phyloP scores from a whole-genome alignment of 2,113 vertebrate species.

The Macroglossus sobrinus region DNA sequence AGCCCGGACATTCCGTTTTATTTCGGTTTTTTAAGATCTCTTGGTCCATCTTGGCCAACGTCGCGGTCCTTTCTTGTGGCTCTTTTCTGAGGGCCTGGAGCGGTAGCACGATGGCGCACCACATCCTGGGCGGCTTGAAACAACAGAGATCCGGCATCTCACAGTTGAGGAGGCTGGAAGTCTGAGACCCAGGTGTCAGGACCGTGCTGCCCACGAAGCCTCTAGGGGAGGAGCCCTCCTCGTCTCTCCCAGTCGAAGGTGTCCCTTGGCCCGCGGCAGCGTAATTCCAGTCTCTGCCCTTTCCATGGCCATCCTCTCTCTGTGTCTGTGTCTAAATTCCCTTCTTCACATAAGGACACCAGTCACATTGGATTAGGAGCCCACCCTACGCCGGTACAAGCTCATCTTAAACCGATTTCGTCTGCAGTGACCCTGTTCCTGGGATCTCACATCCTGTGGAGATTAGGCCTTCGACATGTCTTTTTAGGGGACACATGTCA shows the following conservation, averaged over 20 bases:
- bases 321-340: not conserved
- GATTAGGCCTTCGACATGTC: not conserved
- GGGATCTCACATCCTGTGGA: not conserved
- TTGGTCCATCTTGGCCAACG: not conserved
- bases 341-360: not conserved
- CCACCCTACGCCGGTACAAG: not conserved
- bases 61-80: not conserved
- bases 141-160: not conserved
- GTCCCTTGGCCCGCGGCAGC: too few relatives aligned
- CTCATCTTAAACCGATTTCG: not conserved
- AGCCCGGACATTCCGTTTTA: not conserved
- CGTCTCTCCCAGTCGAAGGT: not conserved
- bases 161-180: not conserved
- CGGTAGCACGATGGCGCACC: not conserved
- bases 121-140: not conserved
- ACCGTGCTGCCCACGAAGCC: not conserved
- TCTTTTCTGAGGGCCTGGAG: not conserved
- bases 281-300: not conserved
- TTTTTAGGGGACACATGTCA: not conserved
- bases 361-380: not conserved
- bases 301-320: not conserved
- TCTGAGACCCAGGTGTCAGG: not conserved
- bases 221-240: not conserved
- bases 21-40: slow-evolving; percentile 10
- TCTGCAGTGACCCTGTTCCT: not conserved